Conservation (phyloP, 2,888 invertebrate genomes). For the Cheilosia grossa region DNA sequence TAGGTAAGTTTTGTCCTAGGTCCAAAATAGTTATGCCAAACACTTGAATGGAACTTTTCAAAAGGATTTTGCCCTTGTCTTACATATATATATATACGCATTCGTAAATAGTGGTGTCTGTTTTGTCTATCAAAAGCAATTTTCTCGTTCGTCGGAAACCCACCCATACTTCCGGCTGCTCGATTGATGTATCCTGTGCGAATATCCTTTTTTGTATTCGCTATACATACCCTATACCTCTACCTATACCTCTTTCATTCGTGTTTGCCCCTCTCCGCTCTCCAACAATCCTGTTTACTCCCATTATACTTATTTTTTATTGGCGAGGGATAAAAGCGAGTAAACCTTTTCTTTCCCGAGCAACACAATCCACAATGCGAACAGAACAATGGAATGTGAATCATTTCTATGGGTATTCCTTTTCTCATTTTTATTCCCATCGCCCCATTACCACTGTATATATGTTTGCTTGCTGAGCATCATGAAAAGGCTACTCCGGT, state of each 20-base stretch:
- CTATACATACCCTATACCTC: no score
- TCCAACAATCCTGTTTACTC: constrained; percentile 33
- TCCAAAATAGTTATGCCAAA: background rate
- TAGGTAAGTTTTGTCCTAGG: no score
- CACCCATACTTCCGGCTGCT: constrained; percentile 44
- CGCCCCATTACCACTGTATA: constrained; percentile 13
- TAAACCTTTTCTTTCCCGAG: constrained; percentile 44
- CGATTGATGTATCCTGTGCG: constrained; percentile 40
- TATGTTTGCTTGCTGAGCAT: constrained; percentile 41
- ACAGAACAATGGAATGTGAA: constrained; percentile 55
- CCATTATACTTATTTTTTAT: constrained; percentile 57
- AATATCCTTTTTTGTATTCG: constrained; percentile 25
- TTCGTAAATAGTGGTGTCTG: constrained; percentile 2
- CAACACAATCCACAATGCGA: constrained; percentile 37
- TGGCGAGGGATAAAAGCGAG: constrained; percentile 35
- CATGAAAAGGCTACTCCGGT: constrained; percentile 41
- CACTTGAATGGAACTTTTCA: background rate
- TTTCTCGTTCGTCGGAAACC: constrained; percentile 15
- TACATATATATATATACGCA: background rate
- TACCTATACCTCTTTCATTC: background rate
- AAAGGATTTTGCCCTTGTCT: background rate
- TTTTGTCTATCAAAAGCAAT: constrained; percentile 22
- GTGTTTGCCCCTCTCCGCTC: background rate
- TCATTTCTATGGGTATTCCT: constrained; percentile 46
- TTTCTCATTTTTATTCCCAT: constrained; percentile 23